Conservation (phyloP, 2,888 invertebrate genomes). For the Cotesia congregata region DNA sequence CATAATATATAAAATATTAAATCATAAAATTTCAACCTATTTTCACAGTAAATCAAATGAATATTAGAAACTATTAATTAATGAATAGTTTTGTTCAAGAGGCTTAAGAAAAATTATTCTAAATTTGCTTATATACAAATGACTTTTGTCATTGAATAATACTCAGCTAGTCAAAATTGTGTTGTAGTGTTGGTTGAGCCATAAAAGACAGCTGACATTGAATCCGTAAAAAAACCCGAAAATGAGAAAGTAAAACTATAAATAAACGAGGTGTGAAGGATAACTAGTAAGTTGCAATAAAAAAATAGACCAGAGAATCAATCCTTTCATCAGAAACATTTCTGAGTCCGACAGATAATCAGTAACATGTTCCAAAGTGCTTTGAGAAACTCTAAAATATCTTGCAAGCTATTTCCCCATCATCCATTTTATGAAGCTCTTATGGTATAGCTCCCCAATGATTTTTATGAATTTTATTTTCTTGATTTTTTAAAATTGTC, state of each 20-base stretch:
- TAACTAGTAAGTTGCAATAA: neutral
- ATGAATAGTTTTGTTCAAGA: too few relatives aligned
- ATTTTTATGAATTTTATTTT: too few relatives aligned
- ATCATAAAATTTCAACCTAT: constrained; percentile 17
- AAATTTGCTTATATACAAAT: too few relatives aligned
- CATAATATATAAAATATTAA: neutral
- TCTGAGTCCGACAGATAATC: neutral
- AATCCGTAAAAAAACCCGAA: neutral
- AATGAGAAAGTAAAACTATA: neutral
- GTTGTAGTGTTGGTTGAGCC: neutral
- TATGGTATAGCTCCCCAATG: too few relatives aligned
- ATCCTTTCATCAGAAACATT: neutral
- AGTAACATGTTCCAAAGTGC: neutral
- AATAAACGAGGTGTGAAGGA: neutral
- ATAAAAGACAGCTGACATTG: neutral
- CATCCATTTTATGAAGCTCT: too few relatives aligned
- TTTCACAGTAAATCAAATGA: constrained; percentile 31
- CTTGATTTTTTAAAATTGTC: too few relatives aligned
- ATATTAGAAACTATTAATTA: constrained; percentile 13
- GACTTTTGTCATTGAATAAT: too few relatives aligned
- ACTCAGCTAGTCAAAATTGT: too few relatives aligned
- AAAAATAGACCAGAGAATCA: neutral
- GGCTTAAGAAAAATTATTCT: too few relatives aligned
- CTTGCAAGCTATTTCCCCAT: neutral
- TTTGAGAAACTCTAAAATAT: neutral